A percentile compares a stretch with the other conserved stretches of the same genome.
Conservation (phyloP, 2,888 invertebrate genomes). For the Ectemnius cavifrons region DNA sequence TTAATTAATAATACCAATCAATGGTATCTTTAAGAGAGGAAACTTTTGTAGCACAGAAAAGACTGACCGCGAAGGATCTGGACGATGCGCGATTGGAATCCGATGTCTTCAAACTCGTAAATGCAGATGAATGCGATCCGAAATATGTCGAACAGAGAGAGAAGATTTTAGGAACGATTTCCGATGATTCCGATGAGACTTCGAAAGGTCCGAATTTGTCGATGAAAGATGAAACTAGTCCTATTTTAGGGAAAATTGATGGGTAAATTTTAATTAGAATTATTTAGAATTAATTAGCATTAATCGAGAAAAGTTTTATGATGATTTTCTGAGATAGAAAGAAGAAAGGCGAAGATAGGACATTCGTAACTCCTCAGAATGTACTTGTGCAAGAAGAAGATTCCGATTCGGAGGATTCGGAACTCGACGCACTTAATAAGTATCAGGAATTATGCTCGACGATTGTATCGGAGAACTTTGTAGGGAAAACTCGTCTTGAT, state of each 20-base stretch:
- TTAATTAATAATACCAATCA: not conserved
- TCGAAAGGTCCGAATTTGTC: not conserved
- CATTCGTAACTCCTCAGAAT: no score
- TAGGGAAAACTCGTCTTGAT: not conserved
- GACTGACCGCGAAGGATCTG: not conserved
- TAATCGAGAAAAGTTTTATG: no score
- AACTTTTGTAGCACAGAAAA: conserved; percentile 16
- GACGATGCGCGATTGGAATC: conserved; percentile 36
- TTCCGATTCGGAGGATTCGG: no score
- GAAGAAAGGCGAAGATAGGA: no score
- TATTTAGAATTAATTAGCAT: no score
- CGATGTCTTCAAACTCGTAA: conserved; percentile 34
- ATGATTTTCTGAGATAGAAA: no score
- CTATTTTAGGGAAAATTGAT: not conserved
- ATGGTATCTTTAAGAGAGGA: not conserved
- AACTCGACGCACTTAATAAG: no score
- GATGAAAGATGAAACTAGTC: not conserved
- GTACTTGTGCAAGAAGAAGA: no score
- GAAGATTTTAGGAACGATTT: no score
- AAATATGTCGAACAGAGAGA: conserved; percentile 24
- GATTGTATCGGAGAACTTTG: conserved; percentile 21
- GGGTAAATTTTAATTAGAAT: not conserved
- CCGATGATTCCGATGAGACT: not conserved
- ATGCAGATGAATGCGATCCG: conserved; percentile 27
- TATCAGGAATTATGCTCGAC: conserved; percentile 27